phyloP scores from a whole-genome alignment of 2,888 invertebrate species.

The Tetragonula carbonaria region DNA sequence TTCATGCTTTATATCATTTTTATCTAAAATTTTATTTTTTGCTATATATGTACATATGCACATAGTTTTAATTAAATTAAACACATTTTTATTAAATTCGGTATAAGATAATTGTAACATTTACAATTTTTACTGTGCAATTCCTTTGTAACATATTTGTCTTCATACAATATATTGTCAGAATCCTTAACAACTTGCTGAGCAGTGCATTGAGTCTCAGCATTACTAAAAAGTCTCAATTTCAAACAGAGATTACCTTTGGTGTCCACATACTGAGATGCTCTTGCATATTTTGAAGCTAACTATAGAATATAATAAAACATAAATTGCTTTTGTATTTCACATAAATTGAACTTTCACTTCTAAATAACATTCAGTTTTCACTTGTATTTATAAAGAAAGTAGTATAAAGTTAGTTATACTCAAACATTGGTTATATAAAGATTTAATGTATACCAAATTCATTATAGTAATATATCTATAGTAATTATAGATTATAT shows the following conservation, averaged over 20 bases:
- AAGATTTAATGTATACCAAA: neutral
- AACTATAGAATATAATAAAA: conserved; percentile 32
- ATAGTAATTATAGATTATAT: neutral
- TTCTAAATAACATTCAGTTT: neutral
- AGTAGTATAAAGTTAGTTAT: neutral
- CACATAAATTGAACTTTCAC: neutral
- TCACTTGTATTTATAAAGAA: neutral
- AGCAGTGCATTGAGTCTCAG: conserved; percentile 36
- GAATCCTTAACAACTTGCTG: conserved; percentile 10
- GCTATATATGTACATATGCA: conserved; percentile 14
- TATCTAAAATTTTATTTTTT: neutral
- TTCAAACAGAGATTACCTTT: conserved; percentile 61
- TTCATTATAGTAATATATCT: neutral
- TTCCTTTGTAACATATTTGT: conserved; percentile 9
- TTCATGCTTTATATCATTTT: neutral
- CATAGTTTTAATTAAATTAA: neutral
- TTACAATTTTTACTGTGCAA: conserved; percentile 36
- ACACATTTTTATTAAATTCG: neutral
- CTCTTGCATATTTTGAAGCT: conserved; percentile 43
- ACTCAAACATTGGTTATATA: neutral
- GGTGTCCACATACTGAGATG: conserved; percentile 44
- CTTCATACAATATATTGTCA: neutral
- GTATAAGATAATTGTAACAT: conserved; percentile 8
- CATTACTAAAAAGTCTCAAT: conserved; percentile 51
- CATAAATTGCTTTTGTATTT: neutral